Evolutionary conservation across 1,140 invertebrate genomes (phyloP), one percentile per base, ranked within the genome.

Genomic region (Lordiphosa stackelbergi): DNA sequence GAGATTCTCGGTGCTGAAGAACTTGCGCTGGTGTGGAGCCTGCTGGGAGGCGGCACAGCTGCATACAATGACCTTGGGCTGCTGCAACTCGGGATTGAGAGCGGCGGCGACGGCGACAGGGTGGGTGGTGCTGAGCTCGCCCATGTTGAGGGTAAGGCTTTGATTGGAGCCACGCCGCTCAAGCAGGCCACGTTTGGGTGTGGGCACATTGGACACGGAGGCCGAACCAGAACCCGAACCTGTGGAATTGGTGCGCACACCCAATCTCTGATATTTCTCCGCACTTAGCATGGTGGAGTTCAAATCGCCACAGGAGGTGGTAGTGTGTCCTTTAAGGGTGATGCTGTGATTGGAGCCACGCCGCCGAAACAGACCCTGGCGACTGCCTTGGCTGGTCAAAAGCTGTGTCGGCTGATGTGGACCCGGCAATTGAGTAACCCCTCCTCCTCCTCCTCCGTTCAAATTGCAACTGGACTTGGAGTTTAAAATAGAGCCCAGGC

Each of bases 331-430:
- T 38, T 83, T 83, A 5, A 91, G 60, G 2, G 95, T 97, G 7
- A 97, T 89, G 78, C 95, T 96, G n/a, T 95, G 95, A 86, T 95
- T 97, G 0, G 95, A 97, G 3, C 95, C 95, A 7, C 95, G 90
- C 16, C 95, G 90, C 83, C 95, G 92, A 6, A 95, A 84, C 6
- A 95, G 79, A 56, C 93, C 92, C 78, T 95, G 96, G 34, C 90
- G 90, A 2, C 85, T 85, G 3, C 73, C 73, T 69, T 87, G 78
- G 43, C 37, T 55, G 16, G 24, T 58, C 22, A 61, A 49, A 7
- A 35, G 36, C 8, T 55, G 52, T 11, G 38, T 55, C 6, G 31
- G 68, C 35, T 36, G 53, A 11, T 57, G 38, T 38, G 52, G 31
- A 31, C 41, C 41, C 5, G 47, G 43, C 4, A 56, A 51, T 8